Conservation (phyloP, 1,140 invertebrate species). For the Phthorimaea operculella region DNA sequence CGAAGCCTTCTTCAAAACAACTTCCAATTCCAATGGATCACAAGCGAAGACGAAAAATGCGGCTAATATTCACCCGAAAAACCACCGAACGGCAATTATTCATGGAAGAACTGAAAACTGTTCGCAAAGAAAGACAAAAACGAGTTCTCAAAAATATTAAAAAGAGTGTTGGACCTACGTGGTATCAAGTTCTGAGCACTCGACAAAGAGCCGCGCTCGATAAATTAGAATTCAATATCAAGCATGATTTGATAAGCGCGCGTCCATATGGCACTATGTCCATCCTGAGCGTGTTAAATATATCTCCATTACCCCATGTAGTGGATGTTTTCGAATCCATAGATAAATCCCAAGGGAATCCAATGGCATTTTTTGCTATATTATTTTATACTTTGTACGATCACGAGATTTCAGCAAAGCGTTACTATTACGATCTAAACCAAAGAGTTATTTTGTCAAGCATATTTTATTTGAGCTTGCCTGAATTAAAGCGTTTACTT, state of each 20-base stretch:
- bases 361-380: slow-evolving; percentile 47
- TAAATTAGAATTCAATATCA: slow-evolving; percentile 36
- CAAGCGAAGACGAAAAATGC: too few relatives aligned
- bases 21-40: too few relatives aligned
- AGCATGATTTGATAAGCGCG: slow-evolving; percentile 53
- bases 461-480: slow-evolving; percentile 46
- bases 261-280: slow-evolving; percentile 31
- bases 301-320: slow-evolving; percentile 37
- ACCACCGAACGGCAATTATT: slow-evolving; percentile 43
- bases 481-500: slow-evolving; percentile 36
- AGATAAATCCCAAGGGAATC: slow-evolving; percentile 35
- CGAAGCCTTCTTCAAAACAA: too few relatives aligned
- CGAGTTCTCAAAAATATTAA: slow-evolving; percentile 25
- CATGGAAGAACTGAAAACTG: slow-evolving; percentile 47
- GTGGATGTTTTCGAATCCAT: slow-evolving; percentile 43
- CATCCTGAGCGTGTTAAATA: slow-evolving; percentile 36
- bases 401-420: slow-evolving; percentile 39
- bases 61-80: slow-evolving; percentile 19
- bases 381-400: slow-evolving; percentile 40
- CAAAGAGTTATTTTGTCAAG: slow-evolving; percentile 43
- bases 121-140: slow-evolving; percentile 29
- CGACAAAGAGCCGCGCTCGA: slow-evolving; percentile 44
- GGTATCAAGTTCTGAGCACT: slow-evolving; percentile 52
- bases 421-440: slow-evolving; percentile 38
- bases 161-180: slow-evolving; percentile 38